Conservation (phyloP, 2,888 invertebrate species). For the Antheraea yamamai region DNA sequence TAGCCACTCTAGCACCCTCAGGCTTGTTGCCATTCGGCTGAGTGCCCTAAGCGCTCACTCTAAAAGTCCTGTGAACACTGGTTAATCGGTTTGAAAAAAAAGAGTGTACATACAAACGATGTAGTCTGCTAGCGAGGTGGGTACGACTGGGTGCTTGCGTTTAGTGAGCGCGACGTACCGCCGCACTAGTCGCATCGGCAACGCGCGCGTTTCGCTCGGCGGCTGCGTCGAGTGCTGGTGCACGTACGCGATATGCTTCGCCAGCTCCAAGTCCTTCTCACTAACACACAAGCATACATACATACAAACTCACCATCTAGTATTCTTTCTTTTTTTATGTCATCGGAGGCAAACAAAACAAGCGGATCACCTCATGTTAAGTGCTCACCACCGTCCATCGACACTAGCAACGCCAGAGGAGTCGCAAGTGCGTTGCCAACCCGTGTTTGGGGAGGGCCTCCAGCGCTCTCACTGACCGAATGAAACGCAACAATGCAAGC, state of each 20-base stretch:
- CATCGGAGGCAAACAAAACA: no score
- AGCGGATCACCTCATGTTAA: no score
- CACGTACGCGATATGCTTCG: conserved; percentile 98
- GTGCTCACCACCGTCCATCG: no score
- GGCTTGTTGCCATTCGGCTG: no score
- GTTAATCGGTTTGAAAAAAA: not conserved
- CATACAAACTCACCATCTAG: not conserved
- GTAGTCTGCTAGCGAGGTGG: conserved; percentile 63
- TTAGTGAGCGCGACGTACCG: conserved; percentile 96
- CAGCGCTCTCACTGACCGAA: no score
- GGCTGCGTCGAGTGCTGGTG: conserved; percentile 96
- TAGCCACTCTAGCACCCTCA: not conserved
- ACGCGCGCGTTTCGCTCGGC: conserved; percentile 86
- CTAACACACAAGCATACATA: conserved; percentile 39
- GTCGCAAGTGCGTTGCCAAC: no score
- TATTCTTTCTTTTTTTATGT: no score
- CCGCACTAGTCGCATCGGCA: conserved; percentile 96
- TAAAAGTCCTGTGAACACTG: no score
- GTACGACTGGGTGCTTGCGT: conserved; percentile 93
- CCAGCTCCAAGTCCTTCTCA: conserved; percentile 90
- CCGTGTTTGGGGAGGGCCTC: no score
- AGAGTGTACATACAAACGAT: conserved; percentile 51
- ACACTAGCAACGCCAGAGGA: no score
- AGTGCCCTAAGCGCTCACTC: no score
- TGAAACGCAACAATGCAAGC: no score